Base-by-base conservation (phyloP, 2,888 invertebrate genomes). In the Drosophila melanosoma region DNA sequence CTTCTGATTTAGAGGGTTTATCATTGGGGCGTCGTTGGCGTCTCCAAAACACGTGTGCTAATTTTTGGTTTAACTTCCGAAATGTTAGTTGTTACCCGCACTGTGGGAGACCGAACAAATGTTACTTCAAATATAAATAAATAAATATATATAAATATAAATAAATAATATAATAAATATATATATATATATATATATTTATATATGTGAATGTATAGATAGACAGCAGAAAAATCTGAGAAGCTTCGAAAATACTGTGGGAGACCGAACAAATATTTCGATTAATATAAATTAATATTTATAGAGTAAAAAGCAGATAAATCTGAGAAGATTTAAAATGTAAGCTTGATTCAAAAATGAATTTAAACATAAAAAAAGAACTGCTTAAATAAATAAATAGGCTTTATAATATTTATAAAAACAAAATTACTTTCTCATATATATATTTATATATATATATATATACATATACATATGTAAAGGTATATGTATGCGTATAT, bases 1-100 rank as follows among this genome's bases (percentile, higher is more conserved):
- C 81, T 68, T 83, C 73, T 45, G 65, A 73, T 77, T 81, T 76
- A 81, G 79, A 74, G 54, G 73, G 66, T 73, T 79, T 79, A 81
- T 79, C 82, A 79, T 67, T 62, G 81, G 67, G 56, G 49, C 26
- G 49, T 73, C 71, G 62, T 60, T 65, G 60, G 53, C 59, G 42
- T 60, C 33, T 54, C 52, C 38, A 11, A 6, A 73, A 73, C 81
- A 81, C 83, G 81, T 83, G 81, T 76, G 77, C 83, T 83, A 76
- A 83, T 81, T 83, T 81, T 80, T n/a, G 65, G 67, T 49, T 56
- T 81, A 60, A 58, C 74, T 65, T 70, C 64, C 51, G 63, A 80
- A 80, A 68, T 80, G 68, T 69, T 80, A 66, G 56, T 69, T 74
- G 52, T 58, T 48, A 40, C 51, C 38, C 29, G 26, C 35, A 52